Base-by-base conservation (phyloP, 2,797 vertebrate genomes). In the Menidia menidia region DNA sequence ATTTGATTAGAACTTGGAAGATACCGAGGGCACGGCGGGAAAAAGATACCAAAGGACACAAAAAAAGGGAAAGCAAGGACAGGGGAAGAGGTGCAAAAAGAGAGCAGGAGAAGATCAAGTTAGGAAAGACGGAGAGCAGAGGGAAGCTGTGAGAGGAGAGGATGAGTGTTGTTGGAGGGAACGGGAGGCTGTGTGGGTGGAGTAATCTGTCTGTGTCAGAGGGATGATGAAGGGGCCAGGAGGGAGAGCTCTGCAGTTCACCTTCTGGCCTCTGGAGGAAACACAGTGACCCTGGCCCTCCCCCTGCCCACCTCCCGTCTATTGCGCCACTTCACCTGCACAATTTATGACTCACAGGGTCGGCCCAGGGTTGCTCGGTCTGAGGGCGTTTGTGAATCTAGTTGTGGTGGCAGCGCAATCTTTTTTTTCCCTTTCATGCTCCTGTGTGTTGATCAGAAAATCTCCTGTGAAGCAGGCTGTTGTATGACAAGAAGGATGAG, bases 201-300 rank as follows among this genome's bases (percentile, higher is more conserved):
- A 86, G 85, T 91, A 89, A 93, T 94, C 89, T 90, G 87, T 94
- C 91, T 92, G 87, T 92, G 91, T 89, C 91, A 92, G 64, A 76
- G 77, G 87, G 80, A 93, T 92, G 93, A 94, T 92, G 91, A 94
- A 93, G 85, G 88, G 87, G 89, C 85, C 87, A 87, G 68, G 72
- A 89, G 87, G 88, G 85, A 92, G 87, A 84, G 78, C 84, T 85
- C 82, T 89, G 86, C 85, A 90, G 88, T 92, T 92, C 91, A 93
- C 91, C 92, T 90, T 83, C 86, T 93, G 90, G 90, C 92, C 91
- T 90, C 87, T 81, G 90, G 88, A 92, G 92, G 90, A 93, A 92
- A 90, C 87, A 87, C 75, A 53, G 43, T 90, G 92, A 92, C 91
- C 90, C 88, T 87, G 87, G 81, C 80, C 75, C 82, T 76, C 84